Evolutionary conservation across 2,797 vertebrate genomes (phyloP).

Genomic region (Acanthopagrus latus): DNA sequence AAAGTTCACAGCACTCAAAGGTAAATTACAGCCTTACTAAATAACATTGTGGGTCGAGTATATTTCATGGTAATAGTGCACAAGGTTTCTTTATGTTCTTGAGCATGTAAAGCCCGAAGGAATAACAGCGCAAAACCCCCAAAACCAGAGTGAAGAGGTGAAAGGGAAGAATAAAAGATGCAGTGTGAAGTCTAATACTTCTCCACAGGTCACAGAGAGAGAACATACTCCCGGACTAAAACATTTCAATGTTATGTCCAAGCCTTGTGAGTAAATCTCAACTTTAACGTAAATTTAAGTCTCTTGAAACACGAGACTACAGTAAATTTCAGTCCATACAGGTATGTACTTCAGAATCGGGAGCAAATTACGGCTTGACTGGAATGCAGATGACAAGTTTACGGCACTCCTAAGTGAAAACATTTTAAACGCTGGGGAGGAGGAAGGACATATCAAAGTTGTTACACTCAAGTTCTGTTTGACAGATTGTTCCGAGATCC

Average conservation of each 20-base stretch:
- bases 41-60: constrained; percentile 5
- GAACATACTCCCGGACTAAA: neutral
- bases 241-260: neutral
- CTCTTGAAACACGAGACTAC: constrained; percentile 31
- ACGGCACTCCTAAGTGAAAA: constrained; percentile 66
- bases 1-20: constrained; percentile 7
- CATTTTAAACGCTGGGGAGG: constrained; percentile 34
- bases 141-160: neutral
- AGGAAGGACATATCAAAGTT: constrained; percentile 55
- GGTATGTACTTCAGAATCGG: constrained; percentile 8
- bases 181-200: constrained; percentile 1
- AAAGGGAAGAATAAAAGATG: neutral
- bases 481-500: constrained; percentile 44
- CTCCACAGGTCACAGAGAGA: neutral
- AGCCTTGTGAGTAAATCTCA: constrained; percentile 6
- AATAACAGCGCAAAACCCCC: neutral
- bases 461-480: constrained; percentile 35
- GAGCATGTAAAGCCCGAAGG: neutral
- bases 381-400: constrained; percentile 70
- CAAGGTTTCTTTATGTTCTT: constrained; percentile 14
- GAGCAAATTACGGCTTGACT: constrained; percentile 49
- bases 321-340: constrained; percentile 14
- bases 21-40: constrained; percentile 19
- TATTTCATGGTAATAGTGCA: constrained; percentile 1
- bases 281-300: constrained; percentile 18